Evolutionary conservation across 2,797 vertebrate genomes (phyloP).

Genomic region (Enteromius argenteus): DNA sequence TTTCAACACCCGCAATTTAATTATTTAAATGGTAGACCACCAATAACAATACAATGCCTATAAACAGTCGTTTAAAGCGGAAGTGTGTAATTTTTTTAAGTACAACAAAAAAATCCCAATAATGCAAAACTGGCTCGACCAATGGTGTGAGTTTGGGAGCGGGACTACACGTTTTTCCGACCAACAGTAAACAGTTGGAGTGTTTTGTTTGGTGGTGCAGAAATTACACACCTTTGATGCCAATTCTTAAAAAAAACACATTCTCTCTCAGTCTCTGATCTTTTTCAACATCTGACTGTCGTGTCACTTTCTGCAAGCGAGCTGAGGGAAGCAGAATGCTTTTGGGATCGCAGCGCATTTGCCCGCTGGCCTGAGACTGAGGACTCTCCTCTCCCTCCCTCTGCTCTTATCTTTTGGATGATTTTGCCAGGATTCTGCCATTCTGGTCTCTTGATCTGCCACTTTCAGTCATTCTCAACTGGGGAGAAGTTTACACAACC

Average conservation of each 20-base stretch:
- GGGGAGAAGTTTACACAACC: constrained; percentile 47
- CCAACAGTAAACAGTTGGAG: background rate
- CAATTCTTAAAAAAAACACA: background rate
- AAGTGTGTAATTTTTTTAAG: background rate
- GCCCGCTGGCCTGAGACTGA: constrained; percentile 44
- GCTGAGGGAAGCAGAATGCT: constrained; percentile 35
- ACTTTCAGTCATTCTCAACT: constrained; percentile 75
- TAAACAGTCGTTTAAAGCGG: background rate
- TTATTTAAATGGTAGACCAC: constrained; percentile 24
- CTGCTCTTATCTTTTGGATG: constrained; percentile 69
- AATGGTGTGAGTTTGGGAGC: background rate
- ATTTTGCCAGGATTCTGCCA: constrained; percentile 68
- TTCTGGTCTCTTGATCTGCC: constrained; percentile 76
- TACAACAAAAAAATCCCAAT: background rate
- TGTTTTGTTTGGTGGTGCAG: background rate
- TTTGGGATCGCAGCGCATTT: constrained; percentile 49
- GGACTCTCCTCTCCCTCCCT: constrained; percentile 48
- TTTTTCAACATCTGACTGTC: constrained; percentile 20
- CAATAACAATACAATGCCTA: background rate
- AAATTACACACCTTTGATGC: constrained; percentile 6
- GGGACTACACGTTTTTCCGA: background rate
- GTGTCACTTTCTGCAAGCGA: constrained; percentile 35
- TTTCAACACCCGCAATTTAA: constrained; percentile 9
- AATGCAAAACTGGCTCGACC: background rate
- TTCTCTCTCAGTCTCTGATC: constrained; percentile 1